Conservation (phyloP, 2,888 invertebrate species). For the Meiosimyza platycephala region DNA sequence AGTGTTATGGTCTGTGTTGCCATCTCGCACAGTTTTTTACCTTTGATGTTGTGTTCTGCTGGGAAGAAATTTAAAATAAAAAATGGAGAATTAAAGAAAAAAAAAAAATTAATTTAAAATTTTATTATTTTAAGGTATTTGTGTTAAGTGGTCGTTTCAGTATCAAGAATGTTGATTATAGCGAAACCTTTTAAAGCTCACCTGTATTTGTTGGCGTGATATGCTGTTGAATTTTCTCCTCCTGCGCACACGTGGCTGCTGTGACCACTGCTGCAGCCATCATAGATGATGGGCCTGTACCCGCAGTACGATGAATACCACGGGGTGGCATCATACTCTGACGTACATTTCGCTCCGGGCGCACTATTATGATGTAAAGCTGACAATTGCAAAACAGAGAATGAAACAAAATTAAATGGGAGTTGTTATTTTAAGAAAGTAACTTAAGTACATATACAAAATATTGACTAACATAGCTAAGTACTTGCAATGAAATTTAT, state of each 20-base stretch:
- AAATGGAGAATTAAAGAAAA: neutral
- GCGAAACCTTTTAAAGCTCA: slow-evolving; percentile 36
- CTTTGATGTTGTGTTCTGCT: slow-evolving; percentile 50
- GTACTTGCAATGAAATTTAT: no score
- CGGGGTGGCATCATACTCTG: slow-evolving; percentile 87
- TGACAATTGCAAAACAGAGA: slow-evolving; percentile 59
- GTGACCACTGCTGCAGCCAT: slow-evolving; percentile 77
- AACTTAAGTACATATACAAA: neutral
- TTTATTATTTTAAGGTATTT: neutral
- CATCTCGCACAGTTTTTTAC: slow-evolving; percentile 66
- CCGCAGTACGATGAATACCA: slow-evolving; percentile 73
- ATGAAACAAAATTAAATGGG: neutral
- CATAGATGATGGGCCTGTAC: slow-evolving; percentile 74
- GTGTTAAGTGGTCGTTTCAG: no score
- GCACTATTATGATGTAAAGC: slow-evolving; percentile 89
- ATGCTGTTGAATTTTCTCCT: slow-evolving; percentile 75
- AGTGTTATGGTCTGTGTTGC: slow-evolving; percentile 66
- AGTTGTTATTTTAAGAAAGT: neutral
- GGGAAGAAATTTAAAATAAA: slow-evolving; percentile 3
- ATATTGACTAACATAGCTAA: no score
- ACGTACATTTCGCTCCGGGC: slow-evolving; percentile 89
- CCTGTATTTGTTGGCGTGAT: slow-evolving; percentile 69
- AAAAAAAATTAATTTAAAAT: neutral
- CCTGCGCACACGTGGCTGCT: slow-evolving; percentile 76
- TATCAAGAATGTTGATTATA: no score